Evolutionary conservation across 2,888 invertebrate genomes (phyloP), one percentile per base, ranked within the genome.

Genomic region (Urechis unicinctus): DNA sequence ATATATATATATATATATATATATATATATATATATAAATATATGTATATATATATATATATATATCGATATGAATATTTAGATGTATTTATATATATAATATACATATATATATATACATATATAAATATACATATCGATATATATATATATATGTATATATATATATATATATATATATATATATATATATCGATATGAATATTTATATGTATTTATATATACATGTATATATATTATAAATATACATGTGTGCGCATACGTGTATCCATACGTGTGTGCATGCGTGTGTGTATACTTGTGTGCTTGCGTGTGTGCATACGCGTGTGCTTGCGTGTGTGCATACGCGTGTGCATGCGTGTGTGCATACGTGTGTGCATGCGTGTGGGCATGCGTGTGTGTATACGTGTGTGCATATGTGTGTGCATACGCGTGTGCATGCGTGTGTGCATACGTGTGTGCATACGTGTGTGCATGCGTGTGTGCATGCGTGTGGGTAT

Each of bases 171-270:
- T 53, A n/a, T 47, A 30, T 47, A 9, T 50, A 49, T 54, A 9
- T 49, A 25, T 41, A 5, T 49, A 25, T n/a, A n/a, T n/a, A n/a
- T n/a, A n/a, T n/a, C n/a, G n/a, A n/a, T n/a, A n/a, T n/a, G n/a
- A n/a, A n/a, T 54, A 6, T 49, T 3, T 49, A 6, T 54, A 24
- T 50, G 3, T 54, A n/a, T 49, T 24, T 54, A 41, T 54, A 24
- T 54, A 3, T 54, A 24, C 50, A 28, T 49, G 3, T 54, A 29
- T 54, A 24, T 54, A 28, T 54, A 41, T 54, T n/a, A n/a, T n/a
- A n/a, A n/a, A n/a, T n/a, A n/a, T n/a, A n/a, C n/a, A n/a, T n/a
- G n/a, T n/a, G n/a, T n/a, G n/a, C n/a, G n/a, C n/a, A n/a, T n/a
- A 25, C 50, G 3, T 54, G 28, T 50, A 24, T 49, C 2, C 50